These are phyloP conservation scores for Xiphorhynchus erythropygius DNA, from an alignment of 2,797 vertebrate species.

Conservation along the genomic window DNA sequence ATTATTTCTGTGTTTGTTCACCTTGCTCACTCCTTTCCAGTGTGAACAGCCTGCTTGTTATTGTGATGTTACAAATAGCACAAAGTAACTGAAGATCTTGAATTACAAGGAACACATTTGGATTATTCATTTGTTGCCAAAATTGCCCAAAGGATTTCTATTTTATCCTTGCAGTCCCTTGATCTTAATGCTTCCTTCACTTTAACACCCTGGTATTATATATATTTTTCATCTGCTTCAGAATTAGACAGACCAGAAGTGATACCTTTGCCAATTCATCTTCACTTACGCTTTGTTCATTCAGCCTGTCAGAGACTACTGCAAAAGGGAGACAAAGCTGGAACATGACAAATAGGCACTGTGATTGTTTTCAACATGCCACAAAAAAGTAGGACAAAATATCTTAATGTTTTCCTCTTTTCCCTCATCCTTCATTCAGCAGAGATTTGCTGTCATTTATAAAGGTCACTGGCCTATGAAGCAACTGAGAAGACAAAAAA, in stretches of 20 bases:
- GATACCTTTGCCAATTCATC: slow-evolving; percentile 76
- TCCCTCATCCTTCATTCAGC: slow-evolving; percentile 76
- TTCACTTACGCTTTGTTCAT: slow-evolving; percentile 76
- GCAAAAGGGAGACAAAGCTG: slow-evolving; percentile 64
- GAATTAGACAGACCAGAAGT: slow-evolving; percentile 73
- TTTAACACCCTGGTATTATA: slow-evolving; percentile 72
- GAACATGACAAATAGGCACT: slow-evolving; percentile 77
- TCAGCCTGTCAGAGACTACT: slow-evolving; percentile 70
- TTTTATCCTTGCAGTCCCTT: not conserved
- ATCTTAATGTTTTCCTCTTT: slow-evolving; percentile 80
- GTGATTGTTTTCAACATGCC: slow-evolving; percentile 79
- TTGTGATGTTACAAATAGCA: slow-evolving; percentile 26
- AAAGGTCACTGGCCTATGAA: slow-evolving; percentile 76
- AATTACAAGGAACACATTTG: slow-evolving; percentile 57
- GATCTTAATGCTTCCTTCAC: slow-evolving; percentile 64
- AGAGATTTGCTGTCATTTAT: slow-evolving; percentile 75
- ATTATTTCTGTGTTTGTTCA: not conserved
- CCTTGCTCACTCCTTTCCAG: not conserved
- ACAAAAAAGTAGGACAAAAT: slow-evolving; percentile 79
- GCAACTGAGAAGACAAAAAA: slow-evolving; percentile 48
- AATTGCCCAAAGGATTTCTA: slow-evolving; percentile 1
- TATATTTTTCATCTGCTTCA: slow-evolving; percentile 75
- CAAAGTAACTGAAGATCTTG: not conserved
- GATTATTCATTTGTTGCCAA: slow-evolving; percentile 51
- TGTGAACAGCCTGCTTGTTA: slow-evolving; percentile 36